Conservation (phyloP, 2,113 vertebrate genomes). For the Chaetodon auriga region DNA sequence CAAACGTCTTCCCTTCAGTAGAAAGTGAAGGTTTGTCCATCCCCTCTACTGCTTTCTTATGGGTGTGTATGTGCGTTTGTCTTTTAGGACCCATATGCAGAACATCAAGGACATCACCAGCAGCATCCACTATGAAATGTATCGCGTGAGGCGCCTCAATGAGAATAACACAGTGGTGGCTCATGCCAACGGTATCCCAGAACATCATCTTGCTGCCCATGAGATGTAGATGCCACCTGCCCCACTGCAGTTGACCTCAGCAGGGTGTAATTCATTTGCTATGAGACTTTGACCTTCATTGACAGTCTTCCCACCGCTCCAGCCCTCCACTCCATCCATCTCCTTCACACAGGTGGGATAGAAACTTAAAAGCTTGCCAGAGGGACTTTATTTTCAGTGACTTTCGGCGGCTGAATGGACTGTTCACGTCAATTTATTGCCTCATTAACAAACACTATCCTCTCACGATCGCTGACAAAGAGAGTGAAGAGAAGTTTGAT, state of each 20-base stretch:
- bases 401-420: constrained; percentile 45
- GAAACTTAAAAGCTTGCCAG: constrained; percentile 48
- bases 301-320: constrained; percentile 36
- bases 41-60: neutral
- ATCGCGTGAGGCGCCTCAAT: constrained; percentile 95
- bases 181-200: constrained; percentile 89
- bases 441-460: constrained; percentile 51
- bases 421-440: constrained; percentile 46
- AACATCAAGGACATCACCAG: constrained; percentile 99
- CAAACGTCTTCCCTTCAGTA: too few relatives aligned
- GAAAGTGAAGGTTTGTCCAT: neutral
- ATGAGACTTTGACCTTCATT: constrained; percentile 56
- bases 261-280: neutral
- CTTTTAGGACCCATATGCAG: constrained; percentile 97
- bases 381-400: constrained; percentile 52
- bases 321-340: constrained; percentile 39
- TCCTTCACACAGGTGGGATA: constrained; percentile 51
- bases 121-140: constrained; percentile 98
- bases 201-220: constrained; percentile 88
- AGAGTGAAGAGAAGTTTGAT: constrained; percentile 45
- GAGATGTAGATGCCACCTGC: constrained; percentile 88
- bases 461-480: constrained; percentile 48
- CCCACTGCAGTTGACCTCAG: neutral
- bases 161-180: constrained; percentile 85
- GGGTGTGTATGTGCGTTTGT: neutral